Evolutionary conservation across 2,113 vertebrate species (phyloP), one percentile per base, ranked within the genome.

Genomic region (Hydrolagus affinis): DNA sequence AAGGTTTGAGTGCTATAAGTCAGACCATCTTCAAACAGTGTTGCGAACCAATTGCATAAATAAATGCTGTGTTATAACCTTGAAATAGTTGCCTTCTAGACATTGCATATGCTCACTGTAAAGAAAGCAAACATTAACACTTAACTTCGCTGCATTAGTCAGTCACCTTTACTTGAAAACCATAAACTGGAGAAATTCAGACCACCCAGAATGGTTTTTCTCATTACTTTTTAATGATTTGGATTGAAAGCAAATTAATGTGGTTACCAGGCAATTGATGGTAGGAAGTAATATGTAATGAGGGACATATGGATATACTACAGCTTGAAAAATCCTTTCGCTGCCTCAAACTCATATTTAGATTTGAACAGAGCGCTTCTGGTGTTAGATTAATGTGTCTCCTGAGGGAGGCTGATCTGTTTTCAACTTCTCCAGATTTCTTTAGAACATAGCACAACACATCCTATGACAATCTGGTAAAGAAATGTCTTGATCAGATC

Each of bases 81-180:
- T 66, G 60, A 68, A 32, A 66, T 66, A 83, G 21, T 75, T 44
- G 2, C 44, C 44, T 44, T 44, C 44, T 44, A 44, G 44, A 44
- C 44, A 44, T 44, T 44, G 44, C 44, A 75, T 9, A 56, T 21
- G 73, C 32, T 28, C 60, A 83, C 64, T 68, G 32, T 25, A 83
- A 83, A 83, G 62, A 83, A 68, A 83, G 19, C 78, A 66, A 32
- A 66, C 28, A 21, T 28, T 68, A 83, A 83, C 78, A 32, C 60
- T 83, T 21, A 83, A 83, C 17, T 28, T 66, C 66, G 60, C 66
- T 68, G 78, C 62, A 83, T 66, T 83, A 44, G 78, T 30, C 30
- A 68, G 15, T 21, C 32, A 60, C 25, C 21, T 30, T 2, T 66
- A 19, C 64, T 68, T 25, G 78, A 83, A 83, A 83, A 66, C 25